A percentile compares a stretch with the other conserved stretches of the same genome.
Conservation (phyloP, 1,140 invertebrate genomes). For the Ooceraea biroi region DNA sequence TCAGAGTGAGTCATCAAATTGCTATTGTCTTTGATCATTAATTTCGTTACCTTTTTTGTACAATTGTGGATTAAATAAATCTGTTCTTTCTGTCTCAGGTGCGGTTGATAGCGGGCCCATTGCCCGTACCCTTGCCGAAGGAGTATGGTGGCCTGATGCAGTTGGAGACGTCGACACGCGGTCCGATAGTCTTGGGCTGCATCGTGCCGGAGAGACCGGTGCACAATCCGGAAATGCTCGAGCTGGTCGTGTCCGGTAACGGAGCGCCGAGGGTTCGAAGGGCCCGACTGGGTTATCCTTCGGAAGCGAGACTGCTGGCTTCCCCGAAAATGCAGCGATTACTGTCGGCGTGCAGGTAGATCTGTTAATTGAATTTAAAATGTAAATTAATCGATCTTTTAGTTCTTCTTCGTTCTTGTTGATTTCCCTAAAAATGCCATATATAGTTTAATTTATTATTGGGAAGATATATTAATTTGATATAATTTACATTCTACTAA, state of each 20-base stretch:
- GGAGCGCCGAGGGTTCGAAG: slow-evolving; percentile 83
- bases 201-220: slow-evolving; percentile 84
- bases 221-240: slow-evolving; percentile 85
- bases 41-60: not conserved
- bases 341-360: slow-evolving; percentile 84
- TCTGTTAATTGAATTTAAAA: not conserved
- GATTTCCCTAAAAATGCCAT: not conserved
- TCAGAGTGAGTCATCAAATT: slow-evolving; percentile 75
- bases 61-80: not conserved
- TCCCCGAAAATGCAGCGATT: slow-evolving; percentile 85
- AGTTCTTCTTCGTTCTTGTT: too few relatives aligned
- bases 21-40: not conserved
- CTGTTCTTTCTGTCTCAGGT: slow-evolving; percentile 77
- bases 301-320: slow-evolving; percentile 82
- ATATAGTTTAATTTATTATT: not conserved
- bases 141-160: slow-evolving; percentile 86
- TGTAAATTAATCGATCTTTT: not conserved
- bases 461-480: too few relatives aligned
- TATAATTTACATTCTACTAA: slow-evolving; percentile 57
- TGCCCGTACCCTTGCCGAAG: slow-evolving; percentile 83
- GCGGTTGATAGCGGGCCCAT: slow-evolving; percentile 84
- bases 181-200: slow-evolving; percentile 85
- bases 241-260: slow-evolving; percentile 83
- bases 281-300: slow-evolving; percentile 84
- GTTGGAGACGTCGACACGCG: slow-evolving; percentile 83